Conservation (phyloP, 2,797 vertebrate genomes). For the Zenarchopterus dispar region DNA sequence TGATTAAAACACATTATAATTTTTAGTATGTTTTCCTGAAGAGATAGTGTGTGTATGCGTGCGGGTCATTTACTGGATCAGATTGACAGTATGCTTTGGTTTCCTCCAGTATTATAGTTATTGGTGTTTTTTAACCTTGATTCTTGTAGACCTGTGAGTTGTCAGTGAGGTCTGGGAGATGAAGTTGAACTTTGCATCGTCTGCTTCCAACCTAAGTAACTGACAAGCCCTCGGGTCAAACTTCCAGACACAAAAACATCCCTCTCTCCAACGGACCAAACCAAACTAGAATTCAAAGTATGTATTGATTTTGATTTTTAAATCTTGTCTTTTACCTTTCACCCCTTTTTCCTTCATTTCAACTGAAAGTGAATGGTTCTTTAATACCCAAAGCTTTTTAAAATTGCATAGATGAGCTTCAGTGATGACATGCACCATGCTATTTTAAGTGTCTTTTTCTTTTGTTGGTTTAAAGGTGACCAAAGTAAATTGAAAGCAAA, state of each 20-base stretch:
- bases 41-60: constrained; percentile 14
- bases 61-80: constrained; percentile 30
- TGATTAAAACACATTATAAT: constrained; percentile 37
- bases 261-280: constrained; percentile 27
- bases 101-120: constrained; percentile 14
- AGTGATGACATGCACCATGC: too few species aligned
- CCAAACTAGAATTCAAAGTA: constrained; percentile 29
- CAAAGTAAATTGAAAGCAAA: too few species aligned
- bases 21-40: constrained; percentile 19
- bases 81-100: background rate
- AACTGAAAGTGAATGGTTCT: too few species aligned
- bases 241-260: constrained; percentile 45
- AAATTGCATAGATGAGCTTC: too few species aligned
- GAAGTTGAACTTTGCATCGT: constrained; percentile 39
- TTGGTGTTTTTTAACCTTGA: constrained; percentile 21
- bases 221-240: constrained; percentile 54
- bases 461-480: too few species aligned
- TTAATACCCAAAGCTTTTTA: too few species aligned
- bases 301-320: constrained; percentile 22
- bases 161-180: constrained; percentile 25
- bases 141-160: constrained; percentile 24
- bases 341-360: constrained; percentile 23
- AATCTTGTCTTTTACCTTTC: constrained; percentile 12
- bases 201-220: constrained; percentile 29
- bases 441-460: too few species aligned